Evolutionary conservation across 2,888 invertebrate species (phyloP).

Genomic region (Pocota personata): DNA sequence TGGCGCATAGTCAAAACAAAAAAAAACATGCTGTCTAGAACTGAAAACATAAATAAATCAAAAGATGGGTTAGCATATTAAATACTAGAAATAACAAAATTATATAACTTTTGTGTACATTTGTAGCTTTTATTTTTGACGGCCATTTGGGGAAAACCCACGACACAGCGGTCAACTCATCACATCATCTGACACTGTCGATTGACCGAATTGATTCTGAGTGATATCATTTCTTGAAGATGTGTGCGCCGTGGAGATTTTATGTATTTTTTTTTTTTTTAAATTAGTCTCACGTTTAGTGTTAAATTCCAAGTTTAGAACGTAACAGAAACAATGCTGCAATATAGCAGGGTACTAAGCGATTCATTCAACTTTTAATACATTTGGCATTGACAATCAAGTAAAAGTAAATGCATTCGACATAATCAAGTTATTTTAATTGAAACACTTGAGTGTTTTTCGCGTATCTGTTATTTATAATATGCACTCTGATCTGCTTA

Average conservation of each 20-base stretch:
- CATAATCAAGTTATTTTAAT: neutral
- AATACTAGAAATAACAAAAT: constrained; percentile 2
- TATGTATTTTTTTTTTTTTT: neutral
- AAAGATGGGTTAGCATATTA: constrained; percentile 5
- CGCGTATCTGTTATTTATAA: neutral
- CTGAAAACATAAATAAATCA: constrained; percentile 20
- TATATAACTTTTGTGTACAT: neutral
- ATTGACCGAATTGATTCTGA: constrained; percentile 43
- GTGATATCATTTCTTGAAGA: constrained; percentile 48
- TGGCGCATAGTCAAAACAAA: neutral
- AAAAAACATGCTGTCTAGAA: neutral
- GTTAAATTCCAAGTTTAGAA: constrained; percentile 36
- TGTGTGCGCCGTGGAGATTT: neutral
- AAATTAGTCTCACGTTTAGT: constrained; percentile 37
- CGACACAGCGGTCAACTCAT: neutral
- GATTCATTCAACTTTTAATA: constrained; percentile 42
- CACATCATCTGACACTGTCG: constrained; percentile 16
- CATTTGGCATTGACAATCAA: constrained; percentile 35
- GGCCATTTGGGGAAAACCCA: constrained; percentile 36
- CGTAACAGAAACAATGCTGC: neutral
- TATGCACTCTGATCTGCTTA: constrained; percentile 33
- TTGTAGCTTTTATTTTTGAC: neutral
- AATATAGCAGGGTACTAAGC: neutral
- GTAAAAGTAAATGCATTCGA: neutral
- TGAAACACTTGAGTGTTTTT: neutral